These are phyloP conservation scores for Papilio glaucus DNA, from an alignment of 1,140 invertebrate genomes.

Conservation along the genomic window DNA sequence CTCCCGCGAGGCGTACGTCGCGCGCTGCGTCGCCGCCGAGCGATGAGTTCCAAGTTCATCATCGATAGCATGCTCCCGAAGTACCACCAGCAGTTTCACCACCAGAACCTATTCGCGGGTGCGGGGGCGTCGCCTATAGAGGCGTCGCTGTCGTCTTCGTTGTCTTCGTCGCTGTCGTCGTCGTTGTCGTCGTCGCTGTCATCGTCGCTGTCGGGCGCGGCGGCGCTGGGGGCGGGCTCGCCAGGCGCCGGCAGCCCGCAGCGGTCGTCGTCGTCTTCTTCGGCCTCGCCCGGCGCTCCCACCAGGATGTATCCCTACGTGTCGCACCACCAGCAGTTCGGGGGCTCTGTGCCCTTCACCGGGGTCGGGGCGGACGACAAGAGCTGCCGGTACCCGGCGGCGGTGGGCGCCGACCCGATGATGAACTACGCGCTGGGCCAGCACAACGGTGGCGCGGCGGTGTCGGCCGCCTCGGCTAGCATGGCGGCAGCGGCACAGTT, in stretches of 20 bases:
- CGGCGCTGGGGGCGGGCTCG: slow-evolving; percentile 77
- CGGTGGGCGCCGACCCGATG: slow-evolving; percentile 89
- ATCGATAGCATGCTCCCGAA: slow-evolving; percentile 98
- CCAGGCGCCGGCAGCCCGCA: slow-evolving; percentile 84
- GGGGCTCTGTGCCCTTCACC: slow-evolving; percentile 81
- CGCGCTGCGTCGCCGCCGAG: slow-evolving; percentile 84
- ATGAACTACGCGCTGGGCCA: slow-evolving; percentile 91
- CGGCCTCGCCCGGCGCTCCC: slow-evolving; percentile 81
- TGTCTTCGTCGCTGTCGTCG: slow-evolving; percentile 86
- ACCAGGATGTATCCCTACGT: slow-evolving; percentile 88
- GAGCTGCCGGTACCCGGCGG: slow-evolving; percentile 89
- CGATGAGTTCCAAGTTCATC: slow-evolving; percentile 98
- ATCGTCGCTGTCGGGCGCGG: slow-evolving; percentile 81
- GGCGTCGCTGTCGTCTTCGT: slow-evolving; percentile 86
- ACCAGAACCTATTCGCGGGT: slow-evolving; percentile 82
- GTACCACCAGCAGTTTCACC: slow-evolving; percentile 88
- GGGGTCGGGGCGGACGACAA: slow-evolving; percentile 87
- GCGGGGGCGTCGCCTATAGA: slow-evolving; percentile 81
- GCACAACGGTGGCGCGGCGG: slow-evolving; percentile 89
- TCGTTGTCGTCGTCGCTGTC: slow-evolving; percentile 86
- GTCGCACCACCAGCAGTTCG: slow-evolving; percentile 85
- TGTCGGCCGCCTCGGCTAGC: slow-evolving; percentile 88
- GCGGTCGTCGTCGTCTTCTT: slow-evolving; percentile 75
- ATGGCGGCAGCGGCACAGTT: slow-evolving; percentile 93
- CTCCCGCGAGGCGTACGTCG: slow-evolving; percentile 80